Evolutionary conservation across 2,888 invertebrate species (phyloP).

Genomic region (Electrophaes corylata): DNA sequence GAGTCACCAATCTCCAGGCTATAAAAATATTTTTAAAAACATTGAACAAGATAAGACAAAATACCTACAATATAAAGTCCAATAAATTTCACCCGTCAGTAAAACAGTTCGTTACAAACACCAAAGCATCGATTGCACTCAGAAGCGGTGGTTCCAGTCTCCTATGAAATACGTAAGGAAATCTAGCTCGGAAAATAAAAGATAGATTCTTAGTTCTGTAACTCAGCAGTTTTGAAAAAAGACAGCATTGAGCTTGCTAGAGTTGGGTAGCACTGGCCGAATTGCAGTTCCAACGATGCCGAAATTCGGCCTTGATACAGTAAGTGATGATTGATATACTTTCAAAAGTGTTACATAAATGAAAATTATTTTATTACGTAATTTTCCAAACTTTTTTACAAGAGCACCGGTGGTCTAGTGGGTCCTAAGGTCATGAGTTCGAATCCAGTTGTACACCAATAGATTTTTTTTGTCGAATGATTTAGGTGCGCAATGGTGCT

Average conservation of each 20-base stretch:
- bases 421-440: too few species aligned
- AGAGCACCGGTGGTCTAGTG: too few species aligned
- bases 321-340: too few species aligned
- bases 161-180: conserved; percentile 23
- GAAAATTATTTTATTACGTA: too few species aligned
- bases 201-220: conserved; percentile 27
- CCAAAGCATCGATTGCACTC: conserved; percentile 21
- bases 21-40: too few species aligned
- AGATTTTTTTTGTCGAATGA: too few species aligned
- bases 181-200: conserved; percentile 28
- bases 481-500: too few species aligned
- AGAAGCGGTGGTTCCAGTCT: conserved; percentile 14
- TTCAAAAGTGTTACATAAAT: too few species aligned
- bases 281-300: neutral
- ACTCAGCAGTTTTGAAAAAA: conserved; percentile 28
- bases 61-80: neutral
- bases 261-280: conserved; percentile 4
- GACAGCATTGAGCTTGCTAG: neutral
- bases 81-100: conserved; percentile 6
- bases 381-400: too few species aligned
- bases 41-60: neutral
- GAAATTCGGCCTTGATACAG: neutral
- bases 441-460: too few species aligned
- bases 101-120: conserved; percentile 21
- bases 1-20: too few species aligned